These are phyloP conservation scores for Microctenopoma steveboyesi DNA, from an alignment of 2,797 vertebrate genomes.

Conservation along the genomic window DNA sequence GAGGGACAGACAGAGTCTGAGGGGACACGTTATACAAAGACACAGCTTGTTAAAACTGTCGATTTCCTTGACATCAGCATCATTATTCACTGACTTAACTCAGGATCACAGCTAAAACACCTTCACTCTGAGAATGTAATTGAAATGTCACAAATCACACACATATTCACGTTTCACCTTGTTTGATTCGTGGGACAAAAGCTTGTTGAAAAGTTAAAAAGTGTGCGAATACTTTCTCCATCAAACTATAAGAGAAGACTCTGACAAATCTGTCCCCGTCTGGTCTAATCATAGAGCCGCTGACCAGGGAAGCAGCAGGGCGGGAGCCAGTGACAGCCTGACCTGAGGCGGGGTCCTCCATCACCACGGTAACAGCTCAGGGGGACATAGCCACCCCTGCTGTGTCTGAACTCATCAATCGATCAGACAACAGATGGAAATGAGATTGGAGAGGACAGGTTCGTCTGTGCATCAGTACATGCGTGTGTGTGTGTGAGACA, in stretches of 20 bases:
- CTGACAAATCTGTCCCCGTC: conserved; percentile 27
- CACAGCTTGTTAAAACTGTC: conserved; percentile 30
- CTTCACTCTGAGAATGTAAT: conserved; percentile 11
- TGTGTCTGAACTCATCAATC: conserved; percentile 77
- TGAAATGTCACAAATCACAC: conserved; percentile 22
- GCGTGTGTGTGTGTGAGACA: conserved; percentile 8
- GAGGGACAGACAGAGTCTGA: neutral
- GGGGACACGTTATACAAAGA: neutral
- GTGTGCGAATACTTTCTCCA: neutral
- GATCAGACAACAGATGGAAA: conserved; percentile 77
- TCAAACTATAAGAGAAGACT: conserved; percentile 8
- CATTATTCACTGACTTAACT: conserved; percentile 41
- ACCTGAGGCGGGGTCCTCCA: conserved; percentile 72
- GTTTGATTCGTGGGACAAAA: conserved; percentile 30
- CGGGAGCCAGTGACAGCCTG: conserved; percentile 68
- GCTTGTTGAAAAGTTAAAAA: conserved; percentile 21
- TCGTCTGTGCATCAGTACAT: conserved; percentile 31
- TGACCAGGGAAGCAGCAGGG: conserved; percentile 54
- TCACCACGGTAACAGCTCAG: conserved; percentile 75
- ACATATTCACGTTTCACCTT: conserved; percentile 18
- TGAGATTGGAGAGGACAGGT: conserved; percentile 56
- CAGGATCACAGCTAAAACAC: conserved; percentile 40
- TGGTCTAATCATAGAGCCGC: conserved; percentile 49
- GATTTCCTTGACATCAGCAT: conserved; percentile 29
- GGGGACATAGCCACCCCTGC: conserved; percentile 68